Percentiles rank a stretch among this genome's conserved stretches.
These are phyloP conservation scores for Pelobates cultripes DNA, from an alignment of 2,797 vertebrate species.

Conservation along the genomic window DNA sequence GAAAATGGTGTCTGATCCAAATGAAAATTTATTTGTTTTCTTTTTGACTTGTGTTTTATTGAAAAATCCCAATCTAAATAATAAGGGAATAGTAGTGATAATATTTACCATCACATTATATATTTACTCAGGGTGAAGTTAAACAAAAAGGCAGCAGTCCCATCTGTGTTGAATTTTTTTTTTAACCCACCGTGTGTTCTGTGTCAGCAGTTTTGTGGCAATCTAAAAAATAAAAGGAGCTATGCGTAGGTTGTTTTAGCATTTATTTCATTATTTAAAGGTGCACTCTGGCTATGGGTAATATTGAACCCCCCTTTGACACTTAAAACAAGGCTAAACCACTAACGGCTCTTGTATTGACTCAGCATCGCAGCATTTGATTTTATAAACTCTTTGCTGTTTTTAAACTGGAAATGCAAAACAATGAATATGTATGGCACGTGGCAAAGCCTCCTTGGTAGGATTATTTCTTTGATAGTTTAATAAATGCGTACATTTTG, in stretches of 20 bases:
- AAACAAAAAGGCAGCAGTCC: constrained; percentile 44
- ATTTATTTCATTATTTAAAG: not conserved
- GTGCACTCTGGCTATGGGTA: not conserved
- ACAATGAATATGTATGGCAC: no score
- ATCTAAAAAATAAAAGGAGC: not conserved
- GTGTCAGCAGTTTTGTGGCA: constrained; percentile 41
- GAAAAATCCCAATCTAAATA: constrained; percentile 44
- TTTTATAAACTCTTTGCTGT: no score
- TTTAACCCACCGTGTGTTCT: constrained; percentile 25
- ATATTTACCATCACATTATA: constrained; percentile 52
- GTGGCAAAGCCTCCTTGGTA: no score
- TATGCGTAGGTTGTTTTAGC: not conserved
- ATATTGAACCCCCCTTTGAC: not conserved
- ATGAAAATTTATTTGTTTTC: constrained; percentile 47
- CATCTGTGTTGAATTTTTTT: constrained; percentile 37
- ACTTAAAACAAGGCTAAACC: no score
- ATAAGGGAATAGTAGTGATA: constrained; percentile 48
- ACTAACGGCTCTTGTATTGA: no score
- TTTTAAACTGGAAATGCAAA: no score
- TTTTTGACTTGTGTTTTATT: constrained; percentile 48
- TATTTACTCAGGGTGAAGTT: constrained; percentile 49
- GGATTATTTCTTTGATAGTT: no score
- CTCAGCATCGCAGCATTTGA: no score
- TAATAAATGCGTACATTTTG: no score
- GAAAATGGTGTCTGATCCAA: constrained; percentile 35